Evolutionary conservation across 2,888 invertebrate genomes (phyloP), one percentile per base, ranked within the genome.

Genomic region (Drosophila nigricruria): DNA sequence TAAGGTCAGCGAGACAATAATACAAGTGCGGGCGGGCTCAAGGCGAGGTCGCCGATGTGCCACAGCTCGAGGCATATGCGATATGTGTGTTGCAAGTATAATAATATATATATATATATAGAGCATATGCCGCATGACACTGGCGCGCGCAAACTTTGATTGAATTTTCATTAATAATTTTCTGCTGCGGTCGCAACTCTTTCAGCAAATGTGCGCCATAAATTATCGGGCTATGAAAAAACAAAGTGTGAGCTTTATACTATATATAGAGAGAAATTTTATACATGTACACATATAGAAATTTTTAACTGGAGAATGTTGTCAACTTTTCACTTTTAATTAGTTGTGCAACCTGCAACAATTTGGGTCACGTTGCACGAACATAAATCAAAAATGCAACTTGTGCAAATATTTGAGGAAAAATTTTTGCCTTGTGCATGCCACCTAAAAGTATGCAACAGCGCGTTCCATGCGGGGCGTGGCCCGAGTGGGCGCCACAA

Each of bases 301-400:
- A 59, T 65, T 73, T 69, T 4, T 70, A 66, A 66, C 83, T 71
- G 66, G 71, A 82, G 74, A 85, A 85, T 85, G 80, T 81, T 87
- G 87, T 85, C 84, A 88, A 88, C 82, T 88, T 85, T 88, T 82
- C 86, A 77, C 88, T 85, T 85, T 85, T 85, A 85, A 85, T 85
- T 85, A 85, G 85, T 88, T 88, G 70, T 32, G 65, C 50, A 74
- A 72, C 71, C 70, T 68, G 59, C 52, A 65, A 72, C 69, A 72
- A 86, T 88, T 79, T 88, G 75, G 85, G 85, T 88, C 88, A 85
- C 62, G 74, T 50, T 70, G 60, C 63, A 53, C 40, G 71, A 40
- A 66, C 82, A 82, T 86, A 82, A 86, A 82, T 82, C 83, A 86
- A 75, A 86, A 76, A 81, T 81, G 70, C 78, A 86, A 83, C 77